Evolutionary conservation across 2,888 invertebrate species (phyloP), one percentile per base, ranked within the genome.

Genomic region (Nebria brevicollis): DNA sequence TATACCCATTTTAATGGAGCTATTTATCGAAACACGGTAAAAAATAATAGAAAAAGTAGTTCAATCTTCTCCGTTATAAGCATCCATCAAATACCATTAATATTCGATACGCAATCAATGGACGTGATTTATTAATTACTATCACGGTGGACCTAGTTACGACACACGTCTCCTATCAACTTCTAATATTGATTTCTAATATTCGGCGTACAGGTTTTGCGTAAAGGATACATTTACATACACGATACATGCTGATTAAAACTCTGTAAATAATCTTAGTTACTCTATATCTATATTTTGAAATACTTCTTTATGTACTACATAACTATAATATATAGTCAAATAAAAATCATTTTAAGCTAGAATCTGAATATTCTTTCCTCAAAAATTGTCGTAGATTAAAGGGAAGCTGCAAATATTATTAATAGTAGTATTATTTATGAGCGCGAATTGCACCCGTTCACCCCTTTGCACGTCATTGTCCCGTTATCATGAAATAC

Each of bases 381-480:
- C 34, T 34, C 34, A 54, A 54, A 54, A 54, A 54, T 54, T 54
- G 54, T 54, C 20, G 20, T 43, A 43, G 43, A 43, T 1, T 8
- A 43, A 1, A 8, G 54, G 4, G 54, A 54, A 70, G 13, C 26
- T 70, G 26, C 20, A 34, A 70, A 20, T 25, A 11, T 25, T 25
- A 70, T 70, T 70, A 70, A 20, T 34, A 13, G 54, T 54, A 2
- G 34, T 34, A 25, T 70, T 70, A 70, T 20, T 70, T 70, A 70
- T 70, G 70, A 11, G 10, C 13, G 5, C 66, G 66, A 8, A 15
- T 66, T 66, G 66, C 66, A 25, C 8, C 20, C 66, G 25, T 15
- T 70, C 26, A 6, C 70, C 25, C 70, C 70, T 7, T 70, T 70
- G 70, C 15, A 25, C 70, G 70, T 15, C 70, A 26, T 6, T 20